These are phyloP conservation scores for Crotalus horridus DNA, from an alignment of 2,113 vertebrate species.

Conservation along the genomic window DNA sequence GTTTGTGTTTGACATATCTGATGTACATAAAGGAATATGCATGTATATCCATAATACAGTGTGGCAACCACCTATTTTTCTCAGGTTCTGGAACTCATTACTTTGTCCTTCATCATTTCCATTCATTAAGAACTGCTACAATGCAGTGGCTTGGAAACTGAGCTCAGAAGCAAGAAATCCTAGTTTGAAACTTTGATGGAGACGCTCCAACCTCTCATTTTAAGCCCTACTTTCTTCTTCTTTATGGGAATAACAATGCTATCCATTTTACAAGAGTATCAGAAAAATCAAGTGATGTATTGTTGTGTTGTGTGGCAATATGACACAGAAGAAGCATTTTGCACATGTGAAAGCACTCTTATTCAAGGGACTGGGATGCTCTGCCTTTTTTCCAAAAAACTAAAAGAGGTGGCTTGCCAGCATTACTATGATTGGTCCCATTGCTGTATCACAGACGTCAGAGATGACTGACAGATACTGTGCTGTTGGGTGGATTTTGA, in stretches of 20 bases:
- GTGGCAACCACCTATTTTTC: neutral
- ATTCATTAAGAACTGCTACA: neutral
- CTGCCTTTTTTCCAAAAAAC: slow-evolving; percentile 29
- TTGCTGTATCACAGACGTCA: slow-evolving; percentile 40
- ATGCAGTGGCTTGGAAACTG: neutral
- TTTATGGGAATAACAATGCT: neutral
- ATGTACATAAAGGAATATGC: neutral
- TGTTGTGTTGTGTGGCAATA: neutral
- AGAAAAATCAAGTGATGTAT: neutral
- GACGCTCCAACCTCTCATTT: neutral
- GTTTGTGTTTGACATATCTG: no score
- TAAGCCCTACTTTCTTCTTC: neutral
- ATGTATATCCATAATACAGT: neutral
- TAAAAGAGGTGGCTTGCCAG: slow-evolving; percentile 43
- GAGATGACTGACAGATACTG: neutral
- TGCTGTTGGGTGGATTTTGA: slow-evolving; percentile 17
- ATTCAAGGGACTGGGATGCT: neutral
- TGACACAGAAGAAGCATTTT: neutral
- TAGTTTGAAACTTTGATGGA: neutral
- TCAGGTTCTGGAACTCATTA: neutral
- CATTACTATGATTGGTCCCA: slow-evolving; percentile 29
- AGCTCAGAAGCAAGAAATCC: neutral
- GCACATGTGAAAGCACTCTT: neutral
- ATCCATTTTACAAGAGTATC: neutral
- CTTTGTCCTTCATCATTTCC: neutral